Conservation (phyloP, 1,140 invertebrate genomes). For the Dendroctonus ponderosae region DNA sequence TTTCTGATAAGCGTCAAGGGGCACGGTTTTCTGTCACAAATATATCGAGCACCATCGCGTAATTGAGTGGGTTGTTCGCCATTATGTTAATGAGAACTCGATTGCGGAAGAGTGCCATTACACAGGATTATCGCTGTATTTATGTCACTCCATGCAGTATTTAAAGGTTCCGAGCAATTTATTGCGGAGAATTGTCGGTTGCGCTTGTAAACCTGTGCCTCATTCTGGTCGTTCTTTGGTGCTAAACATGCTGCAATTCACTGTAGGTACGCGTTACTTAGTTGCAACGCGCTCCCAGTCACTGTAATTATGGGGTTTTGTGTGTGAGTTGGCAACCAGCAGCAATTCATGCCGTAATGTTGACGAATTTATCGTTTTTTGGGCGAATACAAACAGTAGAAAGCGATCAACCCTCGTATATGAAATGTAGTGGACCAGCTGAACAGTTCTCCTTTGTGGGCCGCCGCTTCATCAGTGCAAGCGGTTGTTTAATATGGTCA, state of each 20-base stretch:
- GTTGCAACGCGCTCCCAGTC: too few species aligned
- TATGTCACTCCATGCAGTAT: constrained; percentile 22
- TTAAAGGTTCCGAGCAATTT: constrained; percentile 21
- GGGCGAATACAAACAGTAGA: too few species aligned
- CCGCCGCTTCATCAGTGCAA: too few species aligned
- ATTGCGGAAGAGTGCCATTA: constrained; percentile 33
- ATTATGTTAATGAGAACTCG: constrained; percentile 31
- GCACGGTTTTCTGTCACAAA: not conserved
- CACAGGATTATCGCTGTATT: constrained; percentile 26
- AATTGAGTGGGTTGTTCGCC: constrained; percentile 25
- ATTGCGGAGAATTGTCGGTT: constrained; percentile 2
- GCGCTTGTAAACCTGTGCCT: not conserved
- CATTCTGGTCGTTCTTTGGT: not conserved
- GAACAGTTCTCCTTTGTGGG: too few species aligned
- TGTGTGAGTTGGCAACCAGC: too few species aligned
- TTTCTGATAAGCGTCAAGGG: too few species aligned
- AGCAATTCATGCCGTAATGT: too few species aligned
- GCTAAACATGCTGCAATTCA: constrained; percentile 5
- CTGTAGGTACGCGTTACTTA: not conserved
- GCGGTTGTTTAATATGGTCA: too few species aligned
- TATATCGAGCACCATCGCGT: constrained; percentile 13
- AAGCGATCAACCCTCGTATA: too few species aligned
- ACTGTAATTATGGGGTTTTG: too few species aligned
- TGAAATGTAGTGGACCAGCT: too few species aligned
- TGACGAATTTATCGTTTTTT: too few species aligned